Conservation (phyloP, 2,113 vertebrate species). For the Scalopus aquaticus region DNA sequence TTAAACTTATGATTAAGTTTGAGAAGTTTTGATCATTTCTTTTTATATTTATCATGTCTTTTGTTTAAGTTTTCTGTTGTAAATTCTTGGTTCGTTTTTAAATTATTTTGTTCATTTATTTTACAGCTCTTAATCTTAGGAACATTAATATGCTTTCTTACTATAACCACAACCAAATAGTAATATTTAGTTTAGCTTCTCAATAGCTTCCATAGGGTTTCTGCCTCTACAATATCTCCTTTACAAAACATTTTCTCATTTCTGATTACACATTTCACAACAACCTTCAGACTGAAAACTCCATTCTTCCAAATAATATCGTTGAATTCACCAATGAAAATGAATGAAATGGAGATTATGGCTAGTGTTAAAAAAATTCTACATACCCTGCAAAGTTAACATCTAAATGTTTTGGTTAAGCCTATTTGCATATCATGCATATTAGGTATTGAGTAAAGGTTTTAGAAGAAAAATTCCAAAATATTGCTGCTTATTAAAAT, state of each 20-base stretch:
- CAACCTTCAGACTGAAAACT: conserved; percentile 4
- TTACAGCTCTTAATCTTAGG: not conserved
- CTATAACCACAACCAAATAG: not conserved
- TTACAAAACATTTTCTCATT: not conserved
- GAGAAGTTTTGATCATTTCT: not conserved
- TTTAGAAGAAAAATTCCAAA: not conserved
- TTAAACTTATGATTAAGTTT: not conserved
- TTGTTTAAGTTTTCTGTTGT: not conserved
- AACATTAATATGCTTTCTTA: not conserved
- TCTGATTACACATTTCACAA: not conserved
- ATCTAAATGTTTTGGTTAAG: not conserved
- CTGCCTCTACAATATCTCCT: not conserved
- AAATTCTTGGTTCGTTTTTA: not conserved
- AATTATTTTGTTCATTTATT: not conserved
- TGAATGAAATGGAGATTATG: not conserved
- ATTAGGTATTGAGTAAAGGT: not conserved
- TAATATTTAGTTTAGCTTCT: not conserved
- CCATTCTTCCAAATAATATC: conserved; percentile 10
- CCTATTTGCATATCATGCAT: not conserved
- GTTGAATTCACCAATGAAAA: not conserved
- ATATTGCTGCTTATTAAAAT: not conserved
- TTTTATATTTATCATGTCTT: not conserved
- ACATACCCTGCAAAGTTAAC: not conserved
- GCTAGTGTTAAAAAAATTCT: not conserved
- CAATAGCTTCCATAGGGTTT: not conserved